These are phyloP conservation scores for Steromphala cineraria DNA, from an alignment of 2,888 invertebrate species.

Conservation along the genomic window DNA sequence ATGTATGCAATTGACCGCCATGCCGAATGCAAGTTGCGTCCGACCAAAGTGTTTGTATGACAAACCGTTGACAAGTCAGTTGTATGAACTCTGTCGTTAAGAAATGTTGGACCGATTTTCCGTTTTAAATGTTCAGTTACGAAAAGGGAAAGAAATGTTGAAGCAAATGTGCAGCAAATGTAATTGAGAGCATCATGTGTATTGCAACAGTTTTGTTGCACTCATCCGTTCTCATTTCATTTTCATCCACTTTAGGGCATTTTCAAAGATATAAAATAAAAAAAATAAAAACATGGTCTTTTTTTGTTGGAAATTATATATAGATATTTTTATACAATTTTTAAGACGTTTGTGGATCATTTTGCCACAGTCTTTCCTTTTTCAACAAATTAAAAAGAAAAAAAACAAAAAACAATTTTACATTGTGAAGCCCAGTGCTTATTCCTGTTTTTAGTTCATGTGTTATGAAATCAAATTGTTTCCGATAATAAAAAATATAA, in stretches of 20 bases:
- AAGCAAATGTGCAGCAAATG: constrained; percentile 40
- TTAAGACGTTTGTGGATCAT: constrained; percentile 60
- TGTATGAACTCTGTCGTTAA: too few species aligned
- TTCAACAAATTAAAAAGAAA: constrained; percentile 29
- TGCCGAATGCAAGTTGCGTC: not conserved
- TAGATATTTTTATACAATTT: constrained; percentile 31
- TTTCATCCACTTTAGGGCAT: constrained; percentile 11
- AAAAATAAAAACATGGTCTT: not conserved
- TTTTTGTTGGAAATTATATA: constrained; percentile 11
- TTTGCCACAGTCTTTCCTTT: constrained; percentile 62
- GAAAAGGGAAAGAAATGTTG: constrained; percentile 48
- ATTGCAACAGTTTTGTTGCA: not conserved
- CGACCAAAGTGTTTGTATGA: not conserved
- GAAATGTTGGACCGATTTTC: not conserved
- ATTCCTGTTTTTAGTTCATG: not conserved
- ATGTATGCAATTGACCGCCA: not conserved
- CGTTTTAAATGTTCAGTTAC: constrained; percentile 19
- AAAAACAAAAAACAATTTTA: not conserved
- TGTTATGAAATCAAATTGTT: not conserved
- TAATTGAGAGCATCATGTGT: not conserved
- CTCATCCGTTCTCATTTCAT: not conserved
- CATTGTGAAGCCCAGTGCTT: constrained; percentile 12
- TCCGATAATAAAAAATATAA: too few species aligned
- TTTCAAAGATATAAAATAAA: constrained; percentile 11
- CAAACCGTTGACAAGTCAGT: too few species aligned